phyloP scores from a whole-genome alignment of 2,113 vertebrate species.

The Oryzias curvinotus region DNA sequence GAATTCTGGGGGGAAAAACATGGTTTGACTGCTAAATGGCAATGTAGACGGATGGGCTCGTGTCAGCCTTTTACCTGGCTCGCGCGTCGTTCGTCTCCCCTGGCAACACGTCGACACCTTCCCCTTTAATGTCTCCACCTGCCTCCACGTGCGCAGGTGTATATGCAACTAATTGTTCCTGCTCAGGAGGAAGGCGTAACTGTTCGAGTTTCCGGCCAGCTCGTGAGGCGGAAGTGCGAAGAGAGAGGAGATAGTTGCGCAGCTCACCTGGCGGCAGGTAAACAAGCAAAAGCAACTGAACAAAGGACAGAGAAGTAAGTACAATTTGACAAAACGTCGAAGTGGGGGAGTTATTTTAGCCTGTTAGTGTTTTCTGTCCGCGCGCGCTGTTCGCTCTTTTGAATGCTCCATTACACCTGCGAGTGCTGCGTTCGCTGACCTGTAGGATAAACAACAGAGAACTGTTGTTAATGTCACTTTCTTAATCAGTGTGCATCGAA shows the following conservation, averaged over 20 bases:
- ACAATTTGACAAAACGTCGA: neutral
- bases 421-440: neutral
- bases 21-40: too few relatives aligned
- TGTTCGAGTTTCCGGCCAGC: too few relatives aligned
- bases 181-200: too few relatives aligned
- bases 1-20: too few relatives aligned
- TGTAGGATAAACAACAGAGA: neutral
- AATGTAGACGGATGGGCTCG: too few relatives aligned
- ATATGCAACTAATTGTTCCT: neutral
- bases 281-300: neutral
- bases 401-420: neutral
- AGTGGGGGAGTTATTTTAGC: neutral
- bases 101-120: too few relatives aligned
- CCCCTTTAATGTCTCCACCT: neutral
- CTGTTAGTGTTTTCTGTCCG: neutral
- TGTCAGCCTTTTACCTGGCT: too few relatives aligned
- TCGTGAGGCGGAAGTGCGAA: conserved; percentile 33
- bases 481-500: too few relatives aligned
- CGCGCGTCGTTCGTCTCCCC: too few relatives aligned
- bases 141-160: neutral
- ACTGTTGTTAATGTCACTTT: too few relatives aligned
- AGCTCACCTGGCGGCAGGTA: conserved; percentile 31
- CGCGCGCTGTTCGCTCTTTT: neutral
- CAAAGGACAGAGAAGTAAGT: conserved; percentile 26
- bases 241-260: neutral